These are phyloP conservation scores for Thripadectes ignobilis DNA, from an alignment of 2,797 vertebrate species.

Conservation along the genomic window DNA sequence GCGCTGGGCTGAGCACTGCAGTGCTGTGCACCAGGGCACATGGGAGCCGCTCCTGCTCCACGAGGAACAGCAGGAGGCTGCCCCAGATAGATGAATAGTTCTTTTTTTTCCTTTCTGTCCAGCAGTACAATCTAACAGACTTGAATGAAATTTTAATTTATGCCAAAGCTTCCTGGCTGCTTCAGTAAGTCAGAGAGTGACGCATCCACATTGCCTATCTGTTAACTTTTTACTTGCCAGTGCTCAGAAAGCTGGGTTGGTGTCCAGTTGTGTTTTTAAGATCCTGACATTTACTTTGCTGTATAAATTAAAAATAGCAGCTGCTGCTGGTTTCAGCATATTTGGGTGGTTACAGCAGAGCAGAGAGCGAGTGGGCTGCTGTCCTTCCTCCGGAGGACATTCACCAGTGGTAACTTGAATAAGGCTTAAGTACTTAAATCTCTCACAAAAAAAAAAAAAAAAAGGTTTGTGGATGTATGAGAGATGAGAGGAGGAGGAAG, in stretches of 20 bases:
- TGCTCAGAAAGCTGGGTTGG: background rate
- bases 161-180: background rate
- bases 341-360: background rate
- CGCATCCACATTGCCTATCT: rapidly evolving
- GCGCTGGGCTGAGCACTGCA: background rate
- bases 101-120: background rate
- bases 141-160: background rate
- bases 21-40: background rate
- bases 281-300: slow-evolving; percentile 17
- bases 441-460: background rate
- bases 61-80: background rate
- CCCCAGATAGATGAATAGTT: slow-evolving; percentile 26
- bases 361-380: background rate
- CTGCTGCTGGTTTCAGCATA: background rate
- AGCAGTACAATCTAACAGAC: background rate
- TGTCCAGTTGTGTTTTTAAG: background rate
- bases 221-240: background rate
- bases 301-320: slow-evolving; percentile 53
- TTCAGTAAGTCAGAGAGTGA: background rate
- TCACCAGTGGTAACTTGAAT: background rate
- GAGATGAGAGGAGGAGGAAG: background rate
- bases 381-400: background rate
- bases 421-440: rapidly evolving
- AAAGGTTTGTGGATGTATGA: background rate
- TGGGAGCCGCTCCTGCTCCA: background rate